phyloP scores from a whole-genome alignment of 2,113 vertebrate genomes.

The Pseudorasbora parva region DNA sequence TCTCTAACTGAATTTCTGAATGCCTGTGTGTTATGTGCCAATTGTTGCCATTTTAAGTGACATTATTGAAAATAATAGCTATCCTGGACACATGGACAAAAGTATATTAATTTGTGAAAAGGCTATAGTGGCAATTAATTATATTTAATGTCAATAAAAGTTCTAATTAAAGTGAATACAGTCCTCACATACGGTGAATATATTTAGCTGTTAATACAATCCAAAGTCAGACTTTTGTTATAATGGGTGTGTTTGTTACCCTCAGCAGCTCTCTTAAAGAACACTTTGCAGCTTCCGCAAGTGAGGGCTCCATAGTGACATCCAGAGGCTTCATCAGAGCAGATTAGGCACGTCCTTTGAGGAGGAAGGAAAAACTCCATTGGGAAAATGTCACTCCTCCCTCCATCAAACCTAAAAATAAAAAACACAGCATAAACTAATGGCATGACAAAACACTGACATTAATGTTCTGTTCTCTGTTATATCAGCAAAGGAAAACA shows the following conservation, averaged over 20 bases:
- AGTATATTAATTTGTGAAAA: background rate
- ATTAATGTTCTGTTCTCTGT: slow-evolving; percentile 27
- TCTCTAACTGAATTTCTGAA: background rate
- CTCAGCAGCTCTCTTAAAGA: slow-evolving; percentile 98
- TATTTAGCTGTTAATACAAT: background rate
- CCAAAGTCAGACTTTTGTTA: background rate
- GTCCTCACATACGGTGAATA: background rate
- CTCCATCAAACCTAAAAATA: slow-evolving; percentile 80
- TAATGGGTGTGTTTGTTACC: slow-evolving; percentile 75
- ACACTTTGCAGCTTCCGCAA: slow-evolving; percentile 98
- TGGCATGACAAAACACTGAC: slow-evolving; percentile 16
- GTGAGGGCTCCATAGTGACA: slow-evolving; percentile 98
- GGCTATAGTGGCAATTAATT: background rate
- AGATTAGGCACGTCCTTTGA: slow-evolving; percentile 95
- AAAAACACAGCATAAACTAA: slow-evolving; percentile 49
- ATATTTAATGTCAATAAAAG: background rate
- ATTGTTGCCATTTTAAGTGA: slow-evolving; percentile 7
- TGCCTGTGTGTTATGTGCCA: background rate
- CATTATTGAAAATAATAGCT: slow-evolving; percentile 10
- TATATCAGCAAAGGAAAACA: slow-evolving; percentile 27
- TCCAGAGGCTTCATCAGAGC: slow-evolving; percentile 95
- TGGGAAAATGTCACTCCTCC: slow-evolving; percentile 88
- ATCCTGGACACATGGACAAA: background rate
- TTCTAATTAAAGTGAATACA: background rate
- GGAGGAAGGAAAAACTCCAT: slow-evolving; percentile 98